Conservation (phyloP, 2,113 vertebrate genomes). For the Falcunculus frontatus region DNA sequence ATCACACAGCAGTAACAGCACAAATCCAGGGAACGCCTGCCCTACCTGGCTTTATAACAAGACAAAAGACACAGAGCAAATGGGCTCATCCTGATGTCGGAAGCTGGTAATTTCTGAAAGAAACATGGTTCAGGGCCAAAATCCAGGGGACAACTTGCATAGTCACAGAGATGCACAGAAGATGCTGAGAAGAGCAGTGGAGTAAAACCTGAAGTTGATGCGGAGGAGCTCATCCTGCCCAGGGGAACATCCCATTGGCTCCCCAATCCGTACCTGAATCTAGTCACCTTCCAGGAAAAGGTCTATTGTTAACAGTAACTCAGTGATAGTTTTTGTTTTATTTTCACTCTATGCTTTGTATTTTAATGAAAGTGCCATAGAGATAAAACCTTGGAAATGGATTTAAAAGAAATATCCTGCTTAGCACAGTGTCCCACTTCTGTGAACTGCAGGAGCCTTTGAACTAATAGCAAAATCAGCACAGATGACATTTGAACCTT, state of each 20-base stretch:
- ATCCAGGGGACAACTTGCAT: neutral
- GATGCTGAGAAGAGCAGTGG: neutral
- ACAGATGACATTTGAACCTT: neutral
- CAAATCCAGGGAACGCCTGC: neutral
- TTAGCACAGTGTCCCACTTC: neutral
- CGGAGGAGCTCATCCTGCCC: neutral
- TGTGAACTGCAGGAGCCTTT: neutral
- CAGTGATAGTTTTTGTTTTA: neutral
- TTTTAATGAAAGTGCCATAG: neutral
- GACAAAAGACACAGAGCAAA: neutral
- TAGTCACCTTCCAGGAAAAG: neutral
- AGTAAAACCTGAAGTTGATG: neutral
- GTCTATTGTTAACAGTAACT: neutral
- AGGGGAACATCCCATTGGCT: neutral
- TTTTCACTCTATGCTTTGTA: neutral
- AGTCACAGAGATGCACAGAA: neutral
- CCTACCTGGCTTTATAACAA: neutral
- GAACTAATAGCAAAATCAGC: neutral
- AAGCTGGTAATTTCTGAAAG: neutral
- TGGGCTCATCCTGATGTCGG: neutral
- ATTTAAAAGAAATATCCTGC: neutral
- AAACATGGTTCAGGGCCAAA: neutral
- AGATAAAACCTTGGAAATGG: neutral
- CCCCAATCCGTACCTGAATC: neutral
- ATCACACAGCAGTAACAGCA: neutral